phyloP scores from a whole-genome alignment of 2,113 vertebrate species.

The Chroicocephalus ridibundus region DNA sequence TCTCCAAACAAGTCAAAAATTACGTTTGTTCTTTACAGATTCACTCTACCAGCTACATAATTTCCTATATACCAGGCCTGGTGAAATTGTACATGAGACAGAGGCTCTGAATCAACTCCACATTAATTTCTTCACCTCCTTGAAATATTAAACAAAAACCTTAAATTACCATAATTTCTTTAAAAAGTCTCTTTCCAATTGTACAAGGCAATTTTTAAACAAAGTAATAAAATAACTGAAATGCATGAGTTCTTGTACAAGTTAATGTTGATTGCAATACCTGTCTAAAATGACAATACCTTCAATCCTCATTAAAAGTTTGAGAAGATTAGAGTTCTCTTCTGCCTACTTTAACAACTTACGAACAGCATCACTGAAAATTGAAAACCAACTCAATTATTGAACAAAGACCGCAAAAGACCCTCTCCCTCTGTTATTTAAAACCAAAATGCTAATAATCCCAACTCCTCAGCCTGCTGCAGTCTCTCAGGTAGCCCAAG shows the following conservation, averaged over 20 bases:
- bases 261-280: background rate
- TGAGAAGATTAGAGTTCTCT: background rate
- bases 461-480: background rate
- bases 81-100: background rate
- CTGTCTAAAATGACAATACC: background rate
- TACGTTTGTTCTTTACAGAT: background rate
- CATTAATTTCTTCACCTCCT: background rate
- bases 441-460: background rate
- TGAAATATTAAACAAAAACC: background rate
- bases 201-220: background rate
- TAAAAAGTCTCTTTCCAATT: background rate
- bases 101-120: background rate
- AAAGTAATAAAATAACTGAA: background rate
- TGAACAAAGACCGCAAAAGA: background rate
- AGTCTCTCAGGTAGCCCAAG: background rate
- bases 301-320: background rate
- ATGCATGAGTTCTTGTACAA: background rate
- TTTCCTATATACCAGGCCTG: background rate
- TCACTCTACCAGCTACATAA: background rate
- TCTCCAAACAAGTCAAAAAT: background rate
- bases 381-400: background rate
- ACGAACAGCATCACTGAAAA: background rate
- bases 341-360: background rate
- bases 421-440: background rate
- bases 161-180: background rate